Percentiles rank a stretch among this genome's conserved stretches.
phyloP scores from a whole-genome alignment of 1,140 invertebrate genomes.

The Galendromus occidentalis region DNA sequence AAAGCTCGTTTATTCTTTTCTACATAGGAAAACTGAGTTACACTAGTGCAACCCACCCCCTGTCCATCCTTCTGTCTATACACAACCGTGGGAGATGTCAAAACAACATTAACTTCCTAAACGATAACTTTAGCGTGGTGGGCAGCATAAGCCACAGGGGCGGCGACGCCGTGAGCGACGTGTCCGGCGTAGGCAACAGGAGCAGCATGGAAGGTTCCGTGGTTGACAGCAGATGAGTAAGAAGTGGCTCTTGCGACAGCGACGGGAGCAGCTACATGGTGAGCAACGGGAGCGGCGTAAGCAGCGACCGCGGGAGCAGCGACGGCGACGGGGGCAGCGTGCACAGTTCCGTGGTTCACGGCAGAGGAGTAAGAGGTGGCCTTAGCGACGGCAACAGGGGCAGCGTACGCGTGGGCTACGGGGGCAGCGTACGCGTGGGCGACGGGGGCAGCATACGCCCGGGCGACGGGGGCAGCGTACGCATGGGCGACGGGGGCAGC shows the following conservation, averaged over 20 bases:
- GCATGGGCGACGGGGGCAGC: neutral
- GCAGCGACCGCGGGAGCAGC: constrained; percentile 4
- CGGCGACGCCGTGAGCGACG: neutral
- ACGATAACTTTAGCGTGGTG: too few relatives aligned
- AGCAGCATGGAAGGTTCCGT: neutral
- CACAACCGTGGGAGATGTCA: too few relatives aligned
- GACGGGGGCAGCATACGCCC: neutral
- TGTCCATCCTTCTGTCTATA: too few relatives aligned
- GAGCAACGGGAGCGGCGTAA: neutral
- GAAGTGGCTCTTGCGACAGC: neutral
- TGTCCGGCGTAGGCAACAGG: neutral
- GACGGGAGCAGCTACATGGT: neutral
- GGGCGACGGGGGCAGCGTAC: neutral
- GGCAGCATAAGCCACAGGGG: too few relatives aligned
- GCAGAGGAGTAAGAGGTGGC: neutral
- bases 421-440: neutral
- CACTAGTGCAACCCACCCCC: too few relatives aligned
- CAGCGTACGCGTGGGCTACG: neutral
- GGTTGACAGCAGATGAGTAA: neutral
- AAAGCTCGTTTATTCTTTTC: too few relatives aligned
- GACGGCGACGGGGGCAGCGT: neutral
- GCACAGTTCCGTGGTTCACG: constrained; percentile 8
- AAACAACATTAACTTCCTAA: too few relatives aligned
- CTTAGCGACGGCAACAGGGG: constrained; percentile 4
- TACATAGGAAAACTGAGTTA: too few relatives aligned